These are phyloP conservation scores for Paracentrotus lividus DNA, from an alignment of 53 echinoderm and acorn worm species.

Conservation along the genomic window DNA sequence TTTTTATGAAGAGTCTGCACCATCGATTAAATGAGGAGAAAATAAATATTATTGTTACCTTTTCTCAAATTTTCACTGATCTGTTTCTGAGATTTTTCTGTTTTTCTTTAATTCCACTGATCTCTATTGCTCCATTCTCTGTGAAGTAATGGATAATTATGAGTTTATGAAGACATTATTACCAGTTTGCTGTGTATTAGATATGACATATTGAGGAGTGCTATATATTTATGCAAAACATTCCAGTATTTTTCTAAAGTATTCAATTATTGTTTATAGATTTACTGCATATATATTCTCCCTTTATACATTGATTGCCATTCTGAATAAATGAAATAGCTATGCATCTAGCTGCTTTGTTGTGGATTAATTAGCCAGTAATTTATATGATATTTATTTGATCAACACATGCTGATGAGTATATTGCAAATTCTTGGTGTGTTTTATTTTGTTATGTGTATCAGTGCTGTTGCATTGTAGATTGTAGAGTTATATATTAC, in stretches of 20 bases:
- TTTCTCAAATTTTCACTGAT: too few species aligned
- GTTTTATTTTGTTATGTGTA: neutral
- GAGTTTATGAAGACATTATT: neutral
- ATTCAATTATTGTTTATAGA: neutral
- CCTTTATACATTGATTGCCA: neutral
- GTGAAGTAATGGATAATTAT: too few species aligned
- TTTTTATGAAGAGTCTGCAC: too few species aligned
- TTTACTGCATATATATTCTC: neutral
- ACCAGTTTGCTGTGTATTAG: neutral
- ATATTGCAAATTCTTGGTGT: neutral
- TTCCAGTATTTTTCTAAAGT: neutral
- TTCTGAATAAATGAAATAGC: neutral
- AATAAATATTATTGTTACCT: too few species aligned
- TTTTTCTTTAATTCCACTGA: too few species aligned
- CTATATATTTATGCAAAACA: constrained; percentile 11
- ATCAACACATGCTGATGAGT: neutral
- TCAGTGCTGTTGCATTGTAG: too few species aligned
- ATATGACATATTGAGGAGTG: neutral
- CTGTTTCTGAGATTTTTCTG: too few species aligned
- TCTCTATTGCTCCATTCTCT: too few species aligned
- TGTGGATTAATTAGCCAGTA: neutral
- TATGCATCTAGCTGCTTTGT: neutral
- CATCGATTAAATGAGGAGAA: too few species aligned
- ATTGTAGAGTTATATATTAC: too few species aligned
- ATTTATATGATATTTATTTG: neutral